Conservation (phyloP, 2,113 vertebrate species). For the Diglossa brunneiventris region DNA sequence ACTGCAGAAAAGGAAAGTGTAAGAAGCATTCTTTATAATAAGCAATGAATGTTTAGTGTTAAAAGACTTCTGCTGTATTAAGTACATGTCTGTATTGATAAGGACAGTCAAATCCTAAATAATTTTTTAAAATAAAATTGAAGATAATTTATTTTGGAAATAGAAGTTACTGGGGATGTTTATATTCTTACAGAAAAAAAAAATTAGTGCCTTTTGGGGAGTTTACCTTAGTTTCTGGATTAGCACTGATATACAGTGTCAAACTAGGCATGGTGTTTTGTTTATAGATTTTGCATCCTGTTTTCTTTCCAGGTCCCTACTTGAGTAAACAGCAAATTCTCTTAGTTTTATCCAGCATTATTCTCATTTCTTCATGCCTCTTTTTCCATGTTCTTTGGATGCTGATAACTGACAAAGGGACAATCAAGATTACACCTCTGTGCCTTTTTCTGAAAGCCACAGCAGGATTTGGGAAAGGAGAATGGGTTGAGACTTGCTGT, state of each 20-base stretch:
- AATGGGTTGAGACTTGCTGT: fast-evolving
- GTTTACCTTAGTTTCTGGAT: not conserved
- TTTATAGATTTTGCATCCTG: not conserved
- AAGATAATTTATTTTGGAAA: not conserved
- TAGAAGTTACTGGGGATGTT: not conserved
- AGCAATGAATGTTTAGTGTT: not conserved
- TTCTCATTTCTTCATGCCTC: not conserved
- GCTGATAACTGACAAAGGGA: not conserved
- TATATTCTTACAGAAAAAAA: not conserved
- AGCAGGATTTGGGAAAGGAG: not conserved
- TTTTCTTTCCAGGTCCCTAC: not conserved
- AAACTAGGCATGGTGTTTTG: not conserved
- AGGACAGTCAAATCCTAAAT: not conserved
- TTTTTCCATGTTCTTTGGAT: not conserved
- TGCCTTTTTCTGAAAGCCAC: not conserved
- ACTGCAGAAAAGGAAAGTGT: not conserved
- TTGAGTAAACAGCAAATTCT: not conserved
- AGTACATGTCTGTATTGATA: not conserved
- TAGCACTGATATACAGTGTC: not conserved
- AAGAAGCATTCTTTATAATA: not conserved
- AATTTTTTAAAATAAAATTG: not conserved
- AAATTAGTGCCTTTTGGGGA: not conserved
- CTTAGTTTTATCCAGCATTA: not conserved
- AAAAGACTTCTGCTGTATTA: not conserved
- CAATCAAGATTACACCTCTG: not conserved